phyloP scores from a whole-genome alignment of 2,797 vertebrate genomes.

The Rhabdophis nuchalis region DNA sequence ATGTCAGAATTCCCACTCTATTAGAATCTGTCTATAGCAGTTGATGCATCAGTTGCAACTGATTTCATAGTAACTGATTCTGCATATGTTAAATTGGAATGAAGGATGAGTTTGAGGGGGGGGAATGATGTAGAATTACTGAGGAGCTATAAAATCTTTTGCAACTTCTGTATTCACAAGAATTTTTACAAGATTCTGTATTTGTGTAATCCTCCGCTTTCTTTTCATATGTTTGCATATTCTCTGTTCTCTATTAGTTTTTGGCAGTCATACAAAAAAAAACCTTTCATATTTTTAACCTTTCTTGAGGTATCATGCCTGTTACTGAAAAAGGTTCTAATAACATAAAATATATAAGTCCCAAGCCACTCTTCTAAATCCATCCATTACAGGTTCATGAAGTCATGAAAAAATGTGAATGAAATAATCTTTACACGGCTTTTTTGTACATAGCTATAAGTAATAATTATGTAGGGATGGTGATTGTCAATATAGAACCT shows the following conservation, averaged over 20 bases:
- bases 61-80: background rate
- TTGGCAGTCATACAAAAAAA: background rate
- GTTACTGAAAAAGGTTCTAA: background rate
- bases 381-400: background rate
- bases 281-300: background rate
- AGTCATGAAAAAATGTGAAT: background rate
- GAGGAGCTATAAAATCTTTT: background rate
- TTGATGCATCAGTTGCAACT: background rate
- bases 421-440: conserved; percentile 12
- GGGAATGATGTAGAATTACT: background rate
- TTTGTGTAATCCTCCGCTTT: background rate
- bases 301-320: background rate
- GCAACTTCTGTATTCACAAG: background rate
- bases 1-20: background rate
- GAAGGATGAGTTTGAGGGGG: background rate
- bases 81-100: background rate
- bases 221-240: background rate
- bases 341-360: background rate
- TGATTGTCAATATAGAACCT: background rate
- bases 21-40: background rate
- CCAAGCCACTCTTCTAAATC: background rate
- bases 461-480: too few relatives aligned
- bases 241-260: background rate
- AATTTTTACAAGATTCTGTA: background rate
- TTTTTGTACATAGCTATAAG: background rate